Conservation (phyloP, 2,113 vertebrate species). For the Amblyornis subalaris region DNA sequence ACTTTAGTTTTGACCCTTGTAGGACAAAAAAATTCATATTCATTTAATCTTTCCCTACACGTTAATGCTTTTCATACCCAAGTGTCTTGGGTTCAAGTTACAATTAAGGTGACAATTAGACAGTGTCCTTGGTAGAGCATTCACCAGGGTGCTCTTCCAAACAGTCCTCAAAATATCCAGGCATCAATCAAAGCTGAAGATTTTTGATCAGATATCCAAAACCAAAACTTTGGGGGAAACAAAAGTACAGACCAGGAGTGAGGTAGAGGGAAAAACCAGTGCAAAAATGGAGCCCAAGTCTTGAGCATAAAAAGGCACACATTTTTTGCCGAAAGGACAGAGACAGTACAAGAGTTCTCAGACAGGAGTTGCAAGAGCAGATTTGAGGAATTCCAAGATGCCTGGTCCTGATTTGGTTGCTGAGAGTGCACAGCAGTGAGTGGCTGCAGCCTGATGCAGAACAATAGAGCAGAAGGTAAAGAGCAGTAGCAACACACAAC, state of each 20-base stretch:
- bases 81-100: not conserved
- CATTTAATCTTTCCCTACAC: not conserved
- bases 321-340: not conserved
- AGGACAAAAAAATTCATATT: not conserved
- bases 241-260: not conserved
- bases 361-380: not conserved
- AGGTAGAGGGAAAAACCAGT: not conserved
- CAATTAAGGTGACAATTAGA: not conserved
- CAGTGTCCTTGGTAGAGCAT: not conserved
- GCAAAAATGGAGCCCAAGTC: not conserved
- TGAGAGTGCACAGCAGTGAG: accelerated
- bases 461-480: not conserved
- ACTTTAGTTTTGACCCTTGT: not conserved
- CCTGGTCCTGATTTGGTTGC: not conserved
- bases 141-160: not conserved
- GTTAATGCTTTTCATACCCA: not conserved
- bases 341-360: not conserved
- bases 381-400: not conserved
- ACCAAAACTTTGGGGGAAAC: not conserved
- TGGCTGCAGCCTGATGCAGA: not conserved
- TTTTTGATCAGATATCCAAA: not conserved
- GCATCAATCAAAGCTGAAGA: not conserved
- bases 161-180: not conserved
- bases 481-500: accelerated
- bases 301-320: not conserved